These are phyloP conservation scores for Nomada ferruginata DNA, from an alignment of 2,888 invertebrate genomes.

Conservation along the genomic window DNA sequence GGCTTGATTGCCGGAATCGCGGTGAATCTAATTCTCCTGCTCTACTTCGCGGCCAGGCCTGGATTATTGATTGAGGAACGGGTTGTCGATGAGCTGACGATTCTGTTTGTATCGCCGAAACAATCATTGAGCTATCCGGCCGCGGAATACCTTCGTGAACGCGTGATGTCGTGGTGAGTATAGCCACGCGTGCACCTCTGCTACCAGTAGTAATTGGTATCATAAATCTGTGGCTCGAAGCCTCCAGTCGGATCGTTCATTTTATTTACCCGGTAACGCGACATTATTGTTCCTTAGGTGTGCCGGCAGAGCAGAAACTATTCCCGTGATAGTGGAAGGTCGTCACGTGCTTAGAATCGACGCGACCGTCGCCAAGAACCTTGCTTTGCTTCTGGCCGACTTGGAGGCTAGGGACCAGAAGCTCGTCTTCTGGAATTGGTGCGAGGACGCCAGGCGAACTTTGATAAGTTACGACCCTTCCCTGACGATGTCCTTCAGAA, in stretches of 20 bases:
- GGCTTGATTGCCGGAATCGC: constrained; percentile 87
- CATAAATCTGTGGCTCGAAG: neutral
- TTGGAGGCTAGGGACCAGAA: constrained; percentile 77
- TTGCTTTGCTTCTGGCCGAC: constrained; percentile 78
- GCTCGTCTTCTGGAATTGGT: constrained; percentile 83
- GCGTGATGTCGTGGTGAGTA: constrained; percentile 79
- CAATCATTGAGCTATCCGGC: constrained; percentile 86
- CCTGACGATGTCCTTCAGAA: constrained; percentile 71
- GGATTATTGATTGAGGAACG: constrained; percentile 86
- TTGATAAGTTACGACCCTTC: constrained; percentile 77
- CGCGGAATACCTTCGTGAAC: constrained; percentile 86
- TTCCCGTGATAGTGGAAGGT: constrained; percentile 88
- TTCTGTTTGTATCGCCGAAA: constrained; percentile 78
- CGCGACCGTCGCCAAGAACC: constrained; percentile 88
- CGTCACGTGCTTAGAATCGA: constrained; percentile 87
- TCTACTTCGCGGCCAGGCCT: constrained; percentile 89
- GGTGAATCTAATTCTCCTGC: constrained; percentile 87
- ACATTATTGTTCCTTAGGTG: constrained; percentile 72
- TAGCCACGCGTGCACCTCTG: neutral
- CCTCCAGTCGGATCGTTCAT: neutral
- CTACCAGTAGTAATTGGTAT: constrained; percentile 19
- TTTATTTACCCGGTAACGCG: constrained; percentile 15
- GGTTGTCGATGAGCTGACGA: constrained; percentile 84
- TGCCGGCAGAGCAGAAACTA: constrained; percentile 76
- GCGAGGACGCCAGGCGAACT: constrained; percentile 73